Conservation (phyloP, 35 echinoderm and acorn worm genomes). For the Hemicentrotus pulcherrimus region DNA sequence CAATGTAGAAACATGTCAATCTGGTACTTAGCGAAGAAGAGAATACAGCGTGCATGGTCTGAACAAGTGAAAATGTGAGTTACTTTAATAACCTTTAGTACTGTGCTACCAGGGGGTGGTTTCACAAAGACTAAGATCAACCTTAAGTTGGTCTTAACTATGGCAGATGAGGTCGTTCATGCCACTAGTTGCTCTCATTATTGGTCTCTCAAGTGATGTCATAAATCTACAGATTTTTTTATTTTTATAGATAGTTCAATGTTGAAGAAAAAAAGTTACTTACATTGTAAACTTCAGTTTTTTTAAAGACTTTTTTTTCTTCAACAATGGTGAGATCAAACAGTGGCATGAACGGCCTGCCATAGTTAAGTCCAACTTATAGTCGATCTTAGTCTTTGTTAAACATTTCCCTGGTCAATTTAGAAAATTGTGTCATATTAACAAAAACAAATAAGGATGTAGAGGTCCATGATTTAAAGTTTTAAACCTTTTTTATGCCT, state of each 20-base stretch:
- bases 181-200: too few relatives aligned
- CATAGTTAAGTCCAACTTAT: too few relatives aligned
- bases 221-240: too few relatives aligned
- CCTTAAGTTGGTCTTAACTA: too few relatives aligned
- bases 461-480: too few relatives aligned
- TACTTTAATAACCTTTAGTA: background rate
- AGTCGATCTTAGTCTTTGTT: too few relatives aligned
- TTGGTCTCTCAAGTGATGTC: background rate
- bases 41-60: slow-evolving; percentile 31
- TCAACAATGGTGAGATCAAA: too few relatives aligned
- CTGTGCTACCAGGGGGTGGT: background rate
- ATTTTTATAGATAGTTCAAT: background rate
- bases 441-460: too few relatives aligned
- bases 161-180: too few relatives aligned
- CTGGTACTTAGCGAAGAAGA: slow-evolving; percentile 37
- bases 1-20: slow-evolving; percentile 23
- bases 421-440: background rate
- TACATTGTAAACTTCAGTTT: background rate
- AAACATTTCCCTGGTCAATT: background rate
- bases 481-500: too few relatives aligned
- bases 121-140: background rate
- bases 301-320: background rate
- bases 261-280: background rate
- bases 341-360: too few relatives aligned
- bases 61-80: slow-evolving; percentile 13